phyloP scores from a whole-genome alignment of 2,797 vertebrate genomes.

The Enteromius unitaeniatus region DNA sequence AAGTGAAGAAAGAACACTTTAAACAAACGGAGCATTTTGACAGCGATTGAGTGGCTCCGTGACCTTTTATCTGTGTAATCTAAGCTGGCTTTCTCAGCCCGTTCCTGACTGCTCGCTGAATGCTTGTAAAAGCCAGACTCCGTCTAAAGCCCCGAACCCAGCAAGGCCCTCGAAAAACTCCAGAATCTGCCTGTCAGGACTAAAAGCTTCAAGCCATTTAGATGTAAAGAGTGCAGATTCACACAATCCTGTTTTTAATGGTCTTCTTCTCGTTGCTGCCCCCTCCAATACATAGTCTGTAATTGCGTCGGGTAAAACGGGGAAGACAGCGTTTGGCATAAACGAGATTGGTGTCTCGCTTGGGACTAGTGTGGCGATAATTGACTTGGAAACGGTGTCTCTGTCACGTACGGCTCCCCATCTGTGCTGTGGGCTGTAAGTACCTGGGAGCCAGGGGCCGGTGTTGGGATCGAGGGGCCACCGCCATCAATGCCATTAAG shows the following conservation, averaged over 20 bases:
- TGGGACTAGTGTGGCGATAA: constrained; percentile 72
- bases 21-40: constrained; percentile 39
- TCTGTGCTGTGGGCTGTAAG: constrained; percentile 46
- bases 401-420: constrained; percentile 49
- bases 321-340: constrained; percentile 70
- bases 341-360: constrained; percentile 66
- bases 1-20: constrained; percentile 46
- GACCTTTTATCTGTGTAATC: constrained; percentile 54
- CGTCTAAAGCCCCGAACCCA: neutral
- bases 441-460: constrained; percentile 62
- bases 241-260: constrained; percentile 15
- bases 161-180: neutral
- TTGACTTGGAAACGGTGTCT: constrained; percentile 73
- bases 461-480: constrained; percentile 68
- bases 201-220: constrained; percentile 9
- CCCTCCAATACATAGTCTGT: constrained; percentile 38
- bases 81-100: constrained; percentile 16
- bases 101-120: constrained; percentile 8
- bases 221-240: constrained; percentile 17
- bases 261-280: constrained; percentile 1
- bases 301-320: constrained; percentile 67
- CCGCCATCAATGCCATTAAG: constrained; percentile 71
- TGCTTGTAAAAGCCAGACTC: constrained; percentile 5
- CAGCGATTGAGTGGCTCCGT: constrained; percentile 38
- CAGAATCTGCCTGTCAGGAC: constrained; percentile 3